Evolutionary conservation across 2,888 invertebrate species (phyloP), one percentile per base, ranked within the genome.

Genomic region (Cerastis rubricosa): DNA sequence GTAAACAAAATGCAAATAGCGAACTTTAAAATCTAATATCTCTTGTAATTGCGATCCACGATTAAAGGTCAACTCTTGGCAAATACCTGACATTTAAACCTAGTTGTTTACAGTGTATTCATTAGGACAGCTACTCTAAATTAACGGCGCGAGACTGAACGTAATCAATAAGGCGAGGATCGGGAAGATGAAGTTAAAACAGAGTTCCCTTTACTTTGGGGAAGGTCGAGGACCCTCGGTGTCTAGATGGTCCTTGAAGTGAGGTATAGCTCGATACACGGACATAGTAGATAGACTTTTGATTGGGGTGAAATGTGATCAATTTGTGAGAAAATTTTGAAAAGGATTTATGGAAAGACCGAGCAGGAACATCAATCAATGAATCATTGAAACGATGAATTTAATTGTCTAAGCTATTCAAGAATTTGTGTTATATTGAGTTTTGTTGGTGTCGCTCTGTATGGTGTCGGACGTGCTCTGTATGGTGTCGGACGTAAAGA

Each of bases 151-250:
- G 76, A 83, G 78, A 78, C 86, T 68, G 78, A 74, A 78, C 80
- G 87, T 88, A 92, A 94, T 94, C 94, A 94, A 94, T 94, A 91
- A 90, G 89, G 89, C 82, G 74, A 92, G 93, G 91, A 89, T 88
- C 89, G 90, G 89, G 89, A 90, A 94, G 95, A 95, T 95, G 93
- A 93, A 95, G 95, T 95, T 96, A 95, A 93, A 94, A 94, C 94
- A 94, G 94, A 93, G 91, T 89, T 94, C 92, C 94, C 94, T 95
- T 95, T 94, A 94, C 93, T 94, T 95, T 94, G 94, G 92, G 94
- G 93, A 96, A 95, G 95, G 95, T 95, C 94, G 95, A 96, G 96
- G 68, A 90, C 94, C 92, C 96, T 95, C 93, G 94, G 71, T 78
- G 89, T 90, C 91, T 91, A 93, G 94, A 94, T 93, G 91, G 90